phyloP scores from a whole-genome alignment of 1,140 invertebrate genomes.

The Penaeus indicus region DNA sequence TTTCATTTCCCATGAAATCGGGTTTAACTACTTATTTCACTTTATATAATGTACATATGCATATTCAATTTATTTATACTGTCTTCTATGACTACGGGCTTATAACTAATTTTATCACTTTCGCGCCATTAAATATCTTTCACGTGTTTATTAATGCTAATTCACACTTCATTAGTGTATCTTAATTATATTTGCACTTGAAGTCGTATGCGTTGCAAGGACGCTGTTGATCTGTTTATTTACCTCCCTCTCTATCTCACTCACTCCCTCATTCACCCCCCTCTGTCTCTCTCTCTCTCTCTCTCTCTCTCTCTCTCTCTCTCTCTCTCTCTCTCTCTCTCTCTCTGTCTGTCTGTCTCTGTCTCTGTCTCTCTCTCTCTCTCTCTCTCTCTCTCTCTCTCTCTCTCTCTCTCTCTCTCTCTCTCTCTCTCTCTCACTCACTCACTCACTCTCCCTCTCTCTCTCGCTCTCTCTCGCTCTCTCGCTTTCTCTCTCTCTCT shows the following conservation, averaged over 20 bases:
- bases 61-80: too few relatives aligned
- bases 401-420: neutral
- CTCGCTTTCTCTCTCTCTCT: neutral
- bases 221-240: neutral
- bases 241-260: slow-evolving; percentile 6
- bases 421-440: neutral
- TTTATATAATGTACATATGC: too few relatives aligned
- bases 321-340: neutral
- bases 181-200: neutral
- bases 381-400: too few relatives aligned
- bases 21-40: too few relatives aligned
- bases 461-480: neutral
- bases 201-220: neutral
- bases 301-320: neutral
- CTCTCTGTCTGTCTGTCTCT: neutral
- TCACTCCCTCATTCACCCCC: neutral
- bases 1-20: too few relatives aligned
- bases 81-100: too few relatives aligned
- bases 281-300: neutral
- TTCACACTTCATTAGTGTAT: too few relatives aligned
- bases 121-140: too few relatives aligned
- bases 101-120: too few relatives aligned
- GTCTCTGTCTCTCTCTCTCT: neutral
- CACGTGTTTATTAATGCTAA: too few relatives aligned
- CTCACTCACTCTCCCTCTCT: neutral